Conservation (phyloP, 2,888 invertebrate genomes). For the Ischnura elegans region DNA sequence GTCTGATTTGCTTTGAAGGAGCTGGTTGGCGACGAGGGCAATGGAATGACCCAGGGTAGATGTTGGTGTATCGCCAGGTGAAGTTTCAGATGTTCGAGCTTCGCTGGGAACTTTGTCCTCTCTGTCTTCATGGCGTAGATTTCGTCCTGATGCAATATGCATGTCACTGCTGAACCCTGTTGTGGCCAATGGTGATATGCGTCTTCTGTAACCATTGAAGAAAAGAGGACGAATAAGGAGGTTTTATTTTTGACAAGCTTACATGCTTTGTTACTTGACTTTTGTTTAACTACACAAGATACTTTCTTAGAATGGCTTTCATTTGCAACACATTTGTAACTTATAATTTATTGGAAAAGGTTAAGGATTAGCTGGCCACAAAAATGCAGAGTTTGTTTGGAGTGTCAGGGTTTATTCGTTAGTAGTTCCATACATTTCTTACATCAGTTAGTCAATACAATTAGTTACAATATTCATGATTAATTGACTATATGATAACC, state of each 20-base stretch:
- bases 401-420: conserved; percentile 35
- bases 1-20: conserved; percentile 75
- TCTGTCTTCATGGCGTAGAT: conserved; percentile 39
- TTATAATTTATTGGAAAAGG: conserved; percentile 10
- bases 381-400: conserved; percentile 23
- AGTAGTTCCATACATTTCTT: conserved; percentile 42
- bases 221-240: conserved; percentile 5
- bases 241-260: not conserved
- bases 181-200: conserved; percentile 42
- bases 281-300: not conserved
- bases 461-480: conserved; percentile 19
- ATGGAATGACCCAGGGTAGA: conserved; percentile 80
- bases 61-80: conserved; percentile 69
- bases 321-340: not conserved
- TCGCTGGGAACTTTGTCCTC: not conserved
- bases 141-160: conserved; percentile 37
- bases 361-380: conserved; percentile 27
- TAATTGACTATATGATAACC: conserved; percentile 21
- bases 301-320: not conserved
- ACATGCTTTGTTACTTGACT: conserved; percentile 9
- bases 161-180: not conserved
- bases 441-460: conserved; percentile 43
- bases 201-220: conserved; percentile 58
- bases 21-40: conserved; percentile 81
- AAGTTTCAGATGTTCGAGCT: not conserved